Percentiles rank a stretch among this genome's conserved stretches.
Evolutionary conservation across 2,888 invertebrate species (phyloP).

Genomic region (Horisme vitalbata): DNA sequence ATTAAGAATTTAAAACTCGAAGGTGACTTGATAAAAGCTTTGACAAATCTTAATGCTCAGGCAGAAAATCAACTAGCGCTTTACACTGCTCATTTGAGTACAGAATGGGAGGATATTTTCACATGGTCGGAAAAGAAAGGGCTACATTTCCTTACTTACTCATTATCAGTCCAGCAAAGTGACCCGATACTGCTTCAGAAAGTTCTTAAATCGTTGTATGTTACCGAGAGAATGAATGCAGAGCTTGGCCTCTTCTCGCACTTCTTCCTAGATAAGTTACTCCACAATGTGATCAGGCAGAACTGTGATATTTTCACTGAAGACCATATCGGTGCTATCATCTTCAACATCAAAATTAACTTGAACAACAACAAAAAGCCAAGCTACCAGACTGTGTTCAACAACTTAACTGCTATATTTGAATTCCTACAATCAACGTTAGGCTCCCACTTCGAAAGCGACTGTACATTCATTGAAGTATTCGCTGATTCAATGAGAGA

Average conservation of each 20-base stretch:
- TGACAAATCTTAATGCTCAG: slow-evolving; percentile 56
- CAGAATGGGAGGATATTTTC: slow-evolving; percentile 74
- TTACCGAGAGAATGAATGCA: slow-evolving; percentile 64
- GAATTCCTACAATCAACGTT: slow-evolving; percentile 73
- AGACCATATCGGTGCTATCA: slow-evolving; percentile 67
- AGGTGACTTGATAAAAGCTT: slow-evolving; percentile 55
- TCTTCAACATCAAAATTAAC: slow-evolving; percentile 70
- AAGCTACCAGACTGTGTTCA: slow-evolving; percentile 69
- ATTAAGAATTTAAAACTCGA: slow-evolving; percentile 57
- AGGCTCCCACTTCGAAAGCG: slow-evolving; percentile 65
- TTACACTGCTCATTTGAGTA: slow-evolving; percentile 66
- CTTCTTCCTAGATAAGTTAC: slow-evolving; percentile 66
- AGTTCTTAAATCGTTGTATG: slow-evolving; percentile 65
- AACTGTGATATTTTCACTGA: slow-evolving; percentile 74
- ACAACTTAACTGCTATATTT: slow-evolving; percentile 72
- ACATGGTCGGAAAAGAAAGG: slow-evolving; percentile 67
- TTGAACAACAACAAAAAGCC: slow-evolving; percentile 59
- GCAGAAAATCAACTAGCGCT: slow-evolving; percentile 67
- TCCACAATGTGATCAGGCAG: slow-evolving; percentile 67
- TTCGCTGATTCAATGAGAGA: slow-evolving; percentile 64
- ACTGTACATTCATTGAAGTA: slow-evolving; percentile 65
- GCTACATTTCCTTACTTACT: slow-evolving; percentile 60
- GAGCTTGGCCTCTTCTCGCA: slow-evolving; percentile 71
- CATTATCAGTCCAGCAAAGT: slow-evolving; percentile 68
- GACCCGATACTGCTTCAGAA: slow-evolving; percentile 65